Evolutionary conservation across 2,888 invertebrate species (phyloP), one percentile per base, ranked within the genome.

Genomic region (Julus scanicus): DNA sequence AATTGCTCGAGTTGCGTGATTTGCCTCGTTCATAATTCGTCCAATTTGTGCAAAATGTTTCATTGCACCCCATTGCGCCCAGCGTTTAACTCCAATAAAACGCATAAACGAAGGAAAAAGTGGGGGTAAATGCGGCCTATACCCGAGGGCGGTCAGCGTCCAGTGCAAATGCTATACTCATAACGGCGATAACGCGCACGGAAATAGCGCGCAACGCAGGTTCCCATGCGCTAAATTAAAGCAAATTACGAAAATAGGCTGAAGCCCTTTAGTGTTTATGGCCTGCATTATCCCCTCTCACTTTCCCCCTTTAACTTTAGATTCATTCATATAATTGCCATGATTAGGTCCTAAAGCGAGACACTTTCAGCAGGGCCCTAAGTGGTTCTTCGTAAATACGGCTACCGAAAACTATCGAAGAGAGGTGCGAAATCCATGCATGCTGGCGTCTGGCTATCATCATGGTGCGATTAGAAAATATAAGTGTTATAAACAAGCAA

Each of bases 1-100:
- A 17, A 11, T 15, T 57, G 57, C 57, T 5, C 57, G 15, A 17
- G 57, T 57, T 57, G 57, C 57, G 57, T 57, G 57, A 57, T 57
- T 57, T 17, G 57, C 17, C 57, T 15, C 57, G 57, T 57, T 57
- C 57, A 57, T 57, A 57, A 57, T 57, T 57, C 17, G 57, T 17
- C 57, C 57, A 57, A 57, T 57, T 57, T 57, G 57, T 17, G 13
- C 15, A 57, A 57, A 57, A 57, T 57, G 57, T 57, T 57, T 57
- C 17, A 57, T 57, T 57, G 57, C 57, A 57, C 57, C 57, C 57
- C 57, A 57, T 57, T 57, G 57, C 57, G 17, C 57, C 57, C 57
- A 17, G 57, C 57, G 57, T 57, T 57, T 57, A 57, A 57, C 57
- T 57, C 57, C 57, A 57, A 57, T 57, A 57, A 57, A 49, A 49